phyloP scores from a whole-genome alignment of 2,888 invertebrate species.

The Theretra japonica region DNA sequence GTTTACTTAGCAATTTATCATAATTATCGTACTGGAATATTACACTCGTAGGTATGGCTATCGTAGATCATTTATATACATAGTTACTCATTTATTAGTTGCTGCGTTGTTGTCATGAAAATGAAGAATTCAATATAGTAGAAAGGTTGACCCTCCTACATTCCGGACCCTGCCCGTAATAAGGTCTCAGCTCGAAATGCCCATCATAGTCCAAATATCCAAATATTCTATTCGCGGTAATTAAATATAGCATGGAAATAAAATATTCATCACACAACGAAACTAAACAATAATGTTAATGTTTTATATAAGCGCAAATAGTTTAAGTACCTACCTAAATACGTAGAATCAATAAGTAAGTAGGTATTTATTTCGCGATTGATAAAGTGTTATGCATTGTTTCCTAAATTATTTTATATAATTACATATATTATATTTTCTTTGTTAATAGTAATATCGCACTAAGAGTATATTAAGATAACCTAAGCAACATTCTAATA shows the following conservation, averaged over 20 bases:
- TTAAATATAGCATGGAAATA: conserved; percentile 33
- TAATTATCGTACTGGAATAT: no score
- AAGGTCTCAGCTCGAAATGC: conserved; percentile 55
- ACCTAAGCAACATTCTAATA: no score
- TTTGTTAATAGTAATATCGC: no score
- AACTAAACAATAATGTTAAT: not conserved
- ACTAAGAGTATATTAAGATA: no score
- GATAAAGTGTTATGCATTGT: no score
- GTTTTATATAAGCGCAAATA: not conserved
- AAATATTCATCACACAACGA: conserved; percentile 8
- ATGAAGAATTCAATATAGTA: conserved; percentile 60
- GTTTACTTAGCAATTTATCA: not conserved
- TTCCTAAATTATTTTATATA: no score
- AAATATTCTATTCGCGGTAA: conserved; percentile 38
- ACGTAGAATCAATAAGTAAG: no score
- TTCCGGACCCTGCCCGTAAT: conserved; percentile 57
- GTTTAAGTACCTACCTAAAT: no score
- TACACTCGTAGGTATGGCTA: no score
- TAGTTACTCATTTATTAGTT: conserved; percentile 22
- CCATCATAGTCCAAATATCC: conserved; percentile 51
- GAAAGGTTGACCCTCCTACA: conserved; percentile 53
- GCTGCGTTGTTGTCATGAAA: conserved; percentile 35
- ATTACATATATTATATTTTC: no score
- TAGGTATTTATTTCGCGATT: no score
- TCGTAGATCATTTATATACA: not conserved